Conservation (phyloP, 2,113 vertebrate genomes). For the Apteryx owenii region DNA sequence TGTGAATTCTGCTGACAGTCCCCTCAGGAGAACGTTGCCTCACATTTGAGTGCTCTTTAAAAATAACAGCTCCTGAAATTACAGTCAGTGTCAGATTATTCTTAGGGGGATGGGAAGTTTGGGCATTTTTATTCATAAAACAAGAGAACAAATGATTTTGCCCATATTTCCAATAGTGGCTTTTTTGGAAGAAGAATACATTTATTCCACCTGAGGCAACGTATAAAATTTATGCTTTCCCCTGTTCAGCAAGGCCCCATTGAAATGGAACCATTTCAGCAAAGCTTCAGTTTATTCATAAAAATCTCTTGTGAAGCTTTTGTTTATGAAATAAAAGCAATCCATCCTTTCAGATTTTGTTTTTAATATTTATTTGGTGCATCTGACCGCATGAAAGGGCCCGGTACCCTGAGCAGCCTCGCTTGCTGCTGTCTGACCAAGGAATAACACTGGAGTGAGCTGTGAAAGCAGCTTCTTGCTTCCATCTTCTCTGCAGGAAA, state of each 20-base stretch:
- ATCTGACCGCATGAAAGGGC: neutral
- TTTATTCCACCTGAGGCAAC: neutral
- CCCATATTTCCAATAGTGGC: neutral
- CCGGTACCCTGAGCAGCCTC: neutral
- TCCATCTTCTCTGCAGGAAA: conserved; percentile 25
- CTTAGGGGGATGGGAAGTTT: neutral
- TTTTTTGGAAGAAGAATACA: neutral
- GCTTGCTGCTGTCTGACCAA: neutral
- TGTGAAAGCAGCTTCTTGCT: conserved; percentile 11
- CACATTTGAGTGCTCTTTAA: neutral
- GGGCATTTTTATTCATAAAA: neutral
- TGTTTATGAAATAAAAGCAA: conserved; percentile 8
- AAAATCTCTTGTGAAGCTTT: neutral
- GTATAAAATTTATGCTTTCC: conserved; percentile 1
- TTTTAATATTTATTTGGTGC: conserved; percentile 22
- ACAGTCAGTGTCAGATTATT: neutral
- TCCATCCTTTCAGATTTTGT: conserved; percentile 20
- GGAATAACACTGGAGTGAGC: neutral
- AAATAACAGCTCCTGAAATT: neutral
- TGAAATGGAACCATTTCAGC: conserved; percentile 21
- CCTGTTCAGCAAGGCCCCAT: neutral
- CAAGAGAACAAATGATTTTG: neutral
- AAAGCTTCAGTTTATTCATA: conserved; percentile 7
- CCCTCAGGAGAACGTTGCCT: neutral
- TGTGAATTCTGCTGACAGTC: neutral